phyloP scores from a whole-genome alignment of 2,113 vertebrate genomes.

The Dipodomys ordii region DNA sequence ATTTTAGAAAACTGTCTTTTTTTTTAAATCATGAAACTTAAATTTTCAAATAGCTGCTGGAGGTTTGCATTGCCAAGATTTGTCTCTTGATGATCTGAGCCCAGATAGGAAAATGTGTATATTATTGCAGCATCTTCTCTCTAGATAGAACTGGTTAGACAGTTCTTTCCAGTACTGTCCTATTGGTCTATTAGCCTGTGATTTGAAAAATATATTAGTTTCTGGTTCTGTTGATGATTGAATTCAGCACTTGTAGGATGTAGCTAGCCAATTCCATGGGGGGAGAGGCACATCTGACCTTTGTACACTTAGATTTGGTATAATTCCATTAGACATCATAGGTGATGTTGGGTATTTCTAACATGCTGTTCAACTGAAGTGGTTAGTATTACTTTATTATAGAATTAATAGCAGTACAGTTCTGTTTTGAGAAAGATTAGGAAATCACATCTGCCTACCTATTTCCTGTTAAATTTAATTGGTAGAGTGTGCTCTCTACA shows the following conservation, averaged over 20 bases:
- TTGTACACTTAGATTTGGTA: not conserved
- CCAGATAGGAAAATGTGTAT: not conserved
- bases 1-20: conserved; percentile 63
- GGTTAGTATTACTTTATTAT: conserved; percentile 37
- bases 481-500: conserved; percentile 26
- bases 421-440: conserved; percentile 52
- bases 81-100: not conserved
- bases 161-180: conserved; percentile 34
- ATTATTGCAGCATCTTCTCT: conserved; percentile 56
- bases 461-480: conserved; percentile 56
- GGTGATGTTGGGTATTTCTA: not conserved
- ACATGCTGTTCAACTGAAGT: not conserved
- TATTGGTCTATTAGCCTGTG: conserved; percentile 46
- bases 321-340: conserved; percentile 26
- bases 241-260: conserved; percentile 29
- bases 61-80: conserved; percentile 6
- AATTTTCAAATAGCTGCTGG: conserved; percentile 13
- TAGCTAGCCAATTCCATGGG: not conserved
- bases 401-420: not conserved
- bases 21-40: conserved; percentile 55
- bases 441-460: not conserved
- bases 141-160: conserved; percentile 55
- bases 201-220: conserved; percentile 54
- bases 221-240: conserved; percentile 60
- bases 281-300: not conserved